Evolutionary conservation across 1,140 invertebrate genomes (phyloP), one percentile per base, ranked within the genome.

Genomic region (Zelostemma sp.): DNA sequence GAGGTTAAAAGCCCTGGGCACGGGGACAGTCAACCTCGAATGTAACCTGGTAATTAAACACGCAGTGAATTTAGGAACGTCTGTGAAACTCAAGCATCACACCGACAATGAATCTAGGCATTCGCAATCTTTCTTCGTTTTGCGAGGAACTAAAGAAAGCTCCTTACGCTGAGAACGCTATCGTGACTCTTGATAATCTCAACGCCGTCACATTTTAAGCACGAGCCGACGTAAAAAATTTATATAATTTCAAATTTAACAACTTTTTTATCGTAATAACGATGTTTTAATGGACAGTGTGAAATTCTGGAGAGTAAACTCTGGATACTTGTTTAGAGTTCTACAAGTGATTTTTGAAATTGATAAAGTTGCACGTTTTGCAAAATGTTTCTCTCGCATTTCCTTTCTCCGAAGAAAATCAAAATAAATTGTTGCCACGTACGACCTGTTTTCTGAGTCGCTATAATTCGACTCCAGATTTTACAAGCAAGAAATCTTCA

Each of bases 31-130:
- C 14, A 48, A 48, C 46, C 46, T 48, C 46, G 11, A 28, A 28
- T 25, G 46, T 48, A 48, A 19, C 4, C 9, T 48, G 15, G 18
- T 48, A 48, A 48, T 48, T 48, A 48, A 48, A 48, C 46, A 48
- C 46, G 46, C 46, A 14, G 46, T 12, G n/a, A 48, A 48, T 48
- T 48, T 28, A 25, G 28, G 15, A 48, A 48, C 19, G 18, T 14
- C 19, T 48, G 46, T 14, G 19, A 28, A 48, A 48, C 18, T 48
- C 9, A 12, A 48, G 46, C 14, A 12, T n/a, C 25, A 48, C 46
- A 28, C 18, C 46, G 25, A 48, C 21, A 25, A 48, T 48, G 28
- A 48, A 48, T 48, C 11, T 48, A 18, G n/a, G n/a, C 25, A 1
- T 48, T 19, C n/a, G 25, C 46, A 28, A 48, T 48, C 46, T 48